A percentile compares a stretch with the other conserved stretches of the same genome.
These are phyloP conservation scores for Diorhabda sublineata DNA, from an alignment of 1,140 invertebrate species.

Conservation along the genomic window DNA sequence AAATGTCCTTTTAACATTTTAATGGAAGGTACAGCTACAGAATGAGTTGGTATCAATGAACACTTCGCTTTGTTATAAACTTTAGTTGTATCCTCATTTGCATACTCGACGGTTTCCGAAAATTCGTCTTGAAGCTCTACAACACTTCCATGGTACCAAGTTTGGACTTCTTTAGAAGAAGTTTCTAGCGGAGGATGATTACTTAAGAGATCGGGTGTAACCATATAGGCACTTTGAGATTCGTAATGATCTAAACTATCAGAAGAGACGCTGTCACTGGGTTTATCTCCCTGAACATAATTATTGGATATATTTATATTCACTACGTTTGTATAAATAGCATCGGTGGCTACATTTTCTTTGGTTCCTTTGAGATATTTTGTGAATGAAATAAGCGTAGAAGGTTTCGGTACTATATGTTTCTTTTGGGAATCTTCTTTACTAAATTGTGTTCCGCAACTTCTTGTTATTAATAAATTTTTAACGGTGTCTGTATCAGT, in stretches of 20 bases:
- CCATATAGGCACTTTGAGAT: constrained; percentile 32
- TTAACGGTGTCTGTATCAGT: constrained; percentile 22
- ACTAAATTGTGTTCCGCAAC: constrained; percentile 44
- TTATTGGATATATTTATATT: constrained; percentile 55
- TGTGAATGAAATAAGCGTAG: constrained; percentile 31
- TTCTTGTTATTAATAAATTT: constrained; percentile 43
- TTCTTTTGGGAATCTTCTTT: constrained; percentile 24
- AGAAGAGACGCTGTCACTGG: constrained; percentile 13
- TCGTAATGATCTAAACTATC: constrained; percentile 47
- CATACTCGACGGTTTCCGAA: background rate
- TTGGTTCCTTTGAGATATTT: constrained; percentile 33
- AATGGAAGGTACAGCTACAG: background rate
- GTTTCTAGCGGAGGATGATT: constrained; percentile 42
- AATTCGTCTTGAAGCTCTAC: constrained; percentile 4
- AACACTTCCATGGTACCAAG: background rate
- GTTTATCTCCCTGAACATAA: constrained; percentile 42
- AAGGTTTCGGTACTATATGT: background rate
- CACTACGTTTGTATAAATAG: constrained; percentile 47
- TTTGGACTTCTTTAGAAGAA: background rate
- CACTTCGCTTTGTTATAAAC: background rate
- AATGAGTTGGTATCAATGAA: background rate
- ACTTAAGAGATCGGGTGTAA: constrained; percentile 43
- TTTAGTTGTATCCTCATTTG: background rate
- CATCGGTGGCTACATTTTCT: constrained; percentile 32
- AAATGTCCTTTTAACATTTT: constrained; percentile 6